phyloP scores from a whole-genome alignment of 2,888 invertebrate species.

The Dexiosoma caninum region DNA sequence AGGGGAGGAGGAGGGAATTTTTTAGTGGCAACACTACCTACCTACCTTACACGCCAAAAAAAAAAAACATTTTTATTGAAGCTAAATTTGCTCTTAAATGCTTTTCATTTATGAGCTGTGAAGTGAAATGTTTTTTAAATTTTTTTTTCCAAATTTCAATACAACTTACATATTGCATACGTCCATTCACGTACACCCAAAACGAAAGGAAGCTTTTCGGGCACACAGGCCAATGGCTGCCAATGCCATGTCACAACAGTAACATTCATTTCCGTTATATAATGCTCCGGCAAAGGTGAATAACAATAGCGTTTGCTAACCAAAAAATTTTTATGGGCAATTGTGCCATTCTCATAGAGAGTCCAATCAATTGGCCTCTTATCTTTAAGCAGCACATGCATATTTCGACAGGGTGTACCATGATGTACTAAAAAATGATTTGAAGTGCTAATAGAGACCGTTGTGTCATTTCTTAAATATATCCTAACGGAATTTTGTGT shows the following conservation, averaged over 20 bases:
- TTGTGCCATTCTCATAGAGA: slow-evolving; percentile 68
- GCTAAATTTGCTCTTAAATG: neutral
- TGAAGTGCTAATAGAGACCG: slow-evolving; percentile 48
- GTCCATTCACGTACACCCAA: slow-evolving; percentile 72
- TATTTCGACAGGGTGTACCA: slow-evolving; percentile 70
- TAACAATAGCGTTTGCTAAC: slow-evolving; percentile 72
- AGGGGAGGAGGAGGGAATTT: too few relatives aligned
- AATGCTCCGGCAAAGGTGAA: slow-evolving; percentile 60
- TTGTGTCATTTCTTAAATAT: slow-evolving; percentile 65
- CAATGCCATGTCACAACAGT: slow-evolving; percentile 68
- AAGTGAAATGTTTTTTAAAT: neutral
- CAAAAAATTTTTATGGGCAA: slow-evolving; percentile 67
- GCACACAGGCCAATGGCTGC: slow-evolving; percentile 72
- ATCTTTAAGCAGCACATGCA: slow-evolving; percentile 67
- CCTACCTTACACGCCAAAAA: too few relatives aligned
- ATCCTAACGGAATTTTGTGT: slow-evolving; percentile 51
- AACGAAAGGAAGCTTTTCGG: slow-evolving; percentile 69
- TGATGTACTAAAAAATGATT: slow-evolving; percentile 67
- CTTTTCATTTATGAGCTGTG: neutral
- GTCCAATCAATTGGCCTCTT: slow-evolving; percentile 58
- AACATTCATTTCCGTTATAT: slow-evolving; percentile 23
- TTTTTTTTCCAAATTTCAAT: neutral
- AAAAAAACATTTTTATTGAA: neutral
- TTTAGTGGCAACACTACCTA: too few relatives aligned
- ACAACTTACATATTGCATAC: slow-evolving; percentile 72